Percentiles rank a stretch among this genome's conserved stretches.
Evolutionary conservation across 2,888 invertebrate genomes (phyloP).

Genomic region (Diachrysia chrysitis): DNA sequence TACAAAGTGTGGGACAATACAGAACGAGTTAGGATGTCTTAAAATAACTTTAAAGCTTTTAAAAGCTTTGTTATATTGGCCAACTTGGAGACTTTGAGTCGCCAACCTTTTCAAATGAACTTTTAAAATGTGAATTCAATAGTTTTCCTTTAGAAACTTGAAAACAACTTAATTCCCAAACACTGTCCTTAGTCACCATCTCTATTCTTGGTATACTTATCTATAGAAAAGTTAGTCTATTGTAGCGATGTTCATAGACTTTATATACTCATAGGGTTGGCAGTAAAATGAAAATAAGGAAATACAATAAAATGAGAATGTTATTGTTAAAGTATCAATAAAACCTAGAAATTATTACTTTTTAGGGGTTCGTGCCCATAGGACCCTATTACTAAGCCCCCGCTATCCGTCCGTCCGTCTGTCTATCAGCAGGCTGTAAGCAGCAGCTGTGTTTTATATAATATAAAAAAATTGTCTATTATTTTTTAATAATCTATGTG

Average conservation of each 20-base stretch:
- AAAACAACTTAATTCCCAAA: constrained; percentile 1
- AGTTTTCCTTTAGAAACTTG: background rate
- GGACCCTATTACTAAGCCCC: too few species aligned
- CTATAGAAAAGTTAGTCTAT: constrained; percentile 35
- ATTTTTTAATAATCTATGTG: too few species aligned
- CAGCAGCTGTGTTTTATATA: too few species aligned
- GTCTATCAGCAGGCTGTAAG: too few species aligned
- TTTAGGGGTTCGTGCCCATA: too few species aligned
- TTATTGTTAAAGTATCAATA: too few species aligned
- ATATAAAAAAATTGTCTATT: too few species aligned
- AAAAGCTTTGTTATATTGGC: background rate
- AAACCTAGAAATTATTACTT: too few species aligned
- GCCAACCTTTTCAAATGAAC: background rate
- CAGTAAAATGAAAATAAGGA: constrained; percentile 2
- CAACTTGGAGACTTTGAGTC: background rate
- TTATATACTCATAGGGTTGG: constrained; percentile 25
- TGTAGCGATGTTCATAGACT: constrained; percentile 24
- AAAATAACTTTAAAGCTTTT: background rate
- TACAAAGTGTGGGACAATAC: background rate
- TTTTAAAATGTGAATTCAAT: background rate
- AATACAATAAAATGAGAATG: too few species aligned
- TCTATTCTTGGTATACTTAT: constrained; percentile 28
- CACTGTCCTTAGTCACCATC: background rate
- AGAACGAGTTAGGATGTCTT: background rate
- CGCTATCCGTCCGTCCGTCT: too few species aligned